Evolutionary conservation across 1,140 invertebrate genomes (phyloP).

Genomic region (Diabrotica undecimpunctata): DNA sequence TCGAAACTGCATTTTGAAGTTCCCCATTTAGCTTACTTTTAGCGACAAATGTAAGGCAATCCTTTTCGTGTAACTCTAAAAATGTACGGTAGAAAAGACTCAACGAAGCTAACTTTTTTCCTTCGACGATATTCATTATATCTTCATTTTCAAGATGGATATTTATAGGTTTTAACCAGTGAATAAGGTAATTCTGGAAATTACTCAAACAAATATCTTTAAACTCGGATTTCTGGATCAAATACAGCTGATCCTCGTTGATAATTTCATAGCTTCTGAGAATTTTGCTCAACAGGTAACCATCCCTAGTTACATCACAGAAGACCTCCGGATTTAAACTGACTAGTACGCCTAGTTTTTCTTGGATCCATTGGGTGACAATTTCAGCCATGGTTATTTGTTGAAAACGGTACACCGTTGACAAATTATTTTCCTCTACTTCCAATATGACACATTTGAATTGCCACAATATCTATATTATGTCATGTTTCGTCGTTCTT

Average conservation of each 20-base stretch:
- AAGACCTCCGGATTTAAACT: conserved; percentile 34
- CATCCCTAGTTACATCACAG: conserved; percentile 46
- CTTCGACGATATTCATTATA: conserved; percentile 51
- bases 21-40: conserved; percentile 21
- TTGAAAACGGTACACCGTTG: too few species aligned
- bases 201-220: conserved; percentile 51
- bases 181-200: conserved; percentile 47
- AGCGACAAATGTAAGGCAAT: conserved; percentile 24
- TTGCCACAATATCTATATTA: too few species aligned
- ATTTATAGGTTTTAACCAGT: conserved; percentile 53
- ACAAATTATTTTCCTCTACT: background rate
- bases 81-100: conserved; percentile 59
- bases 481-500: too few species aligned
- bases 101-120: conserved; percentile 50
- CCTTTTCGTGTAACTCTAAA: conserved; percentile 55
- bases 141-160: conserved; percentile 50
- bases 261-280: conserved; percentile 50
- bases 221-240: conserved; percentile 43
- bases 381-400: conserved; percentile 31
- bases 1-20: conserved; percentile 1
- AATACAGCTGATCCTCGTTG: conserved; percentile 41
- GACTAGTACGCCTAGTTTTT: conserved; percentile 34
- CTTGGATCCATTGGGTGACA: conserved; percentile 37
- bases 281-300: conserved; percentile 46
- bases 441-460: background rate